Conservation (phyloP, 2,113 vertebrate species). For the Menura novaehollandiae region DNA sequence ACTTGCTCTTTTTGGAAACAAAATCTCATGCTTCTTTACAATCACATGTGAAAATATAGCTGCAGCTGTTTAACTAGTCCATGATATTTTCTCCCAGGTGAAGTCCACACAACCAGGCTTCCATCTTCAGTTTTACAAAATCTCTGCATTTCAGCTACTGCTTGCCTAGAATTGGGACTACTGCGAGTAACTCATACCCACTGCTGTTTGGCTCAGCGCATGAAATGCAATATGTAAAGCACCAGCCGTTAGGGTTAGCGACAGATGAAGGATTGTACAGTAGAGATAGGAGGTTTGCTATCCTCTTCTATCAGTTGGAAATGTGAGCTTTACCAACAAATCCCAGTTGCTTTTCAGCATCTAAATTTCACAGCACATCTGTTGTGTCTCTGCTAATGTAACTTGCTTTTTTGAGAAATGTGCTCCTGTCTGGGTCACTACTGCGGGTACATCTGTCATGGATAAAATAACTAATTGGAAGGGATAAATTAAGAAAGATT, state of each 20-base stretch:
- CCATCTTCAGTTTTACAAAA: neutral
- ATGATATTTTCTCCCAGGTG: neutral
- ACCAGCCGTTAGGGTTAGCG: neutral
- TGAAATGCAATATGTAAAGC: conserved; percentile 23
- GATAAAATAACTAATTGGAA: neutral
- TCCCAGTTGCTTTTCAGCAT: neutral
- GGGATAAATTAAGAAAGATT: neutral
- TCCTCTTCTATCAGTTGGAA: neutral
- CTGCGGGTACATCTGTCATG: neutral
- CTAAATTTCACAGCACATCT: conserved; percentile 23
- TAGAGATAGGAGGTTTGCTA: neutral
- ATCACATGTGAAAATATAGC: neutral
- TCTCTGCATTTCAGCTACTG: neutral
- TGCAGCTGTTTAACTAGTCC: neutral
- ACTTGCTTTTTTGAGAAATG: neutral
- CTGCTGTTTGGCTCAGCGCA: neutral
- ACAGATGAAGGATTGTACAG: conserved; percentile 2
- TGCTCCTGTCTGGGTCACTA: neutral
- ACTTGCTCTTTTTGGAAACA: conserved; percentile 6
- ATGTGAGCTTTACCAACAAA: neutral
- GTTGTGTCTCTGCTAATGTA: neutral
- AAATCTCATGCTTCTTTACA: neutral
- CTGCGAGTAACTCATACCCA: neutral
- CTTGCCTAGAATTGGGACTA: neutral
- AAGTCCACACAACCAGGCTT: neutral